Base-by-base conservation (phyloP, 2,113 vertebrate genomes). In the Ctenodactylus gundi region DNA sequence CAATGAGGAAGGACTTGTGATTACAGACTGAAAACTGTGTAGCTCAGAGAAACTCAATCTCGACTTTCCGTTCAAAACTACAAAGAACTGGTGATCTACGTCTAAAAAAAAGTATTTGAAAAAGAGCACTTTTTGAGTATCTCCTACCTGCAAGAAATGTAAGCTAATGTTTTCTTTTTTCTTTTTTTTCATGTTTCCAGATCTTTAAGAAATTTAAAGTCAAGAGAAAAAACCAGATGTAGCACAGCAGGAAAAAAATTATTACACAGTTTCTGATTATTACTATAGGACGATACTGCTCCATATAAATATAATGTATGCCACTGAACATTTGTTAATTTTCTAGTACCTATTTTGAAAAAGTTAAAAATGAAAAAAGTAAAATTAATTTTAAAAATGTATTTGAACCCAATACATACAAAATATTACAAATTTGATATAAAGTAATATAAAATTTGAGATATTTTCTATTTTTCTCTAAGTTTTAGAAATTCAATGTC, bases 321-420 rank as follows among this genome's bases (percentile, higher is more conserved):
- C 21, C 12, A 36, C 23, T 49, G 41, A 12, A 34, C 53, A 57
- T 68, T 6, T 70, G 6, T 76, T 76, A 83, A 53, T 44, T 83
- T 87, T 68, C 41, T 65, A 36, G 23, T 7, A 82, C 29, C 7
- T 23, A 83, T 23, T 23, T 25, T 18, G 25, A 58, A 58, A 57
- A 57, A 14, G 10, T 7, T 57, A 14, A 14, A 14, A 51, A 57
- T n/a, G 65, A 81, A 88, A 82, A 41, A 44, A 78, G 27, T 60
- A 75, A 91, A 84, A 68, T 83, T 44, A 53, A 68, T 82, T 94
- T n/a, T 67, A 87, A 83, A 76, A 55, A 70, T 31, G 70, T 5
- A 46, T 18, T 78, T 77, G 70, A 84, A 78, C 20, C 55, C 55
- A 92, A 18, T 27, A n/a, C n/a, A n/a, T n/a, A n/a, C n/a, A n/a